phyloP scores from a whole-genome alignment of 2,888 invertebrate species.

The Dryococelus australis region DNA sequence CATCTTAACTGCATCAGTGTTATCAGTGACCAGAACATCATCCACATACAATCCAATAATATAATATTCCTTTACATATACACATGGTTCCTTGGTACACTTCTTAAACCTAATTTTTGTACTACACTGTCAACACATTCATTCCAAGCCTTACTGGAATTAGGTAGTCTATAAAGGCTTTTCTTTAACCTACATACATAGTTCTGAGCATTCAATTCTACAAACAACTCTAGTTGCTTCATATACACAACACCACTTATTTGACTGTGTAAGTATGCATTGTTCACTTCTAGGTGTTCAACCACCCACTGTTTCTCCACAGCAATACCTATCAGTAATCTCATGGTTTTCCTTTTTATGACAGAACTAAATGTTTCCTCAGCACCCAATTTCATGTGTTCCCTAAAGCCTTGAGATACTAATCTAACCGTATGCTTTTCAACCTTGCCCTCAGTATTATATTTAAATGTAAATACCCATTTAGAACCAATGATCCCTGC shows the following conservation, averaged over 20 bases:
- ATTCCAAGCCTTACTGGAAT: no score
- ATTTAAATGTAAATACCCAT: constrained; percentile 26
- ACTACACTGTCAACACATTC: no score
- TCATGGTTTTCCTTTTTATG: background rate
- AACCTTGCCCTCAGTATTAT: constrained; percentile 20
- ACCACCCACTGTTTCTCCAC: background rate
- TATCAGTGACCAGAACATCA: background rate
- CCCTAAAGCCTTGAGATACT: no score
- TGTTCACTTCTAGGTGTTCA: background rate
- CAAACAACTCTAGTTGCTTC: background rate
- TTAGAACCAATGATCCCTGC: constrained; percentile 26
- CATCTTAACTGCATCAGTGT: no score
- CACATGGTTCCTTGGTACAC: background rate
- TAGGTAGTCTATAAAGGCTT: background rate
- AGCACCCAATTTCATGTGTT: background rate
- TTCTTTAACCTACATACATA: background rate
- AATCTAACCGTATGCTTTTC: constrained; percentile 18
- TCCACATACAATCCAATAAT: constrained; percentile 25
- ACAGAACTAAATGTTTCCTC: background rate
- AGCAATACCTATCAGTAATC: no score
- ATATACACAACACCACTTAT: no score
- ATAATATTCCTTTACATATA: background rate
- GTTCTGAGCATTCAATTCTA: background rate
- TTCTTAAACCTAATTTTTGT: background rate
- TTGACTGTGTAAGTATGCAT: background rate